Base-by-base conservation (phyloP, 2,797 vertebrate genomes). In the Trachops cirrhosus region DNA sequence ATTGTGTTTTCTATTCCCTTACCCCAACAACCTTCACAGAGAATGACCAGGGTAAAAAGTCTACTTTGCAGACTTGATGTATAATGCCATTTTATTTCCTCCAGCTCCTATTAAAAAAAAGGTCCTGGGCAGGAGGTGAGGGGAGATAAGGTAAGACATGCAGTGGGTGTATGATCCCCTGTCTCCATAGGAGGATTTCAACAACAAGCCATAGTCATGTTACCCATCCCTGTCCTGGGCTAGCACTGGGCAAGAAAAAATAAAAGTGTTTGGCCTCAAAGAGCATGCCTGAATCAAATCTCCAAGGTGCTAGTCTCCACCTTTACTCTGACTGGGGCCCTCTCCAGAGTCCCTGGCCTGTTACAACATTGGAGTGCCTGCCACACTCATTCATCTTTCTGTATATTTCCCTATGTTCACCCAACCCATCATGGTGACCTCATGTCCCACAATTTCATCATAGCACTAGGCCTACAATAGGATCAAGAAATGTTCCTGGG, bases 11-110 rank as follows among this genome's bases (percentile, higher is more conserved):
- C 75, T 89, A 70, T 94, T 91, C n/a, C 71, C 37, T 95, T 10
- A 48, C 32, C 29, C 41, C 37, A 29, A 41, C 29, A 50, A 39
- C 22, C 48, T 91, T 89, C 75, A 91, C 64, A 73, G 84, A 89
- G 83, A 91, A 41, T 14, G 79, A 32, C 88, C 11, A 8, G 46
- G 70, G 94, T 93, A 79, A 96, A 95, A 97, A 83, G 95, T 96
- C 80, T 93, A 67, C 77, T 79, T 96, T 74, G 86, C 86, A 67
- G 86, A 89, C 96, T 82, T 91, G 75, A 74, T 85, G 39, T 89
- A 59, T 68, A 2, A 2, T 12, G 5, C 73, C 75, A 93, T 92
- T 70, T 97, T 89, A 92, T 86, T 95, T 84, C 70, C 54, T 82
- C 67, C 64, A 83, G n/a, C 73, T 91, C 59, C 21, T 37, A 89